Evolutionary conservation across 23 tunicate genomes (phyloP).

Genomic region (Halocynthia roretzi): DNA sequence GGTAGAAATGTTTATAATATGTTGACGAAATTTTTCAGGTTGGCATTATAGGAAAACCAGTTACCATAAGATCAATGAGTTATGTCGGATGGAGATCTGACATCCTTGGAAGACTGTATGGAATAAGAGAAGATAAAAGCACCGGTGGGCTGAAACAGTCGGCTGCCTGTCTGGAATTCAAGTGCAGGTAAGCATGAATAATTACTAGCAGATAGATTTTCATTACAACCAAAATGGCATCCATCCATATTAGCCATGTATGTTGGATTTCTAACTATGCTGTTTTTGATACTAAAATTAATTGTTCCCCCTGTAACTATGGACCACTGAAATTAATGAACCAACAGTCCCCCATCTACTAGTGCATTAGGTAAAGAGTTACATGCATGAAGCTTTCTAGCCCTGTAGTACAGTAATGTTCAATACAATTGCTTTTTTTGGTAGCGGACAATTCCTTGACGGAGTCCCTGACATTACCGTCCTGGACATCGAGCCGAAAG

Average conservation of each 20-base stretch:
- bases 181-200: conserved; percentile 48
- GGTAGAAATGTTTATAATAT: background rate
- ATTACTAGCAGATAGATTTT: no score
- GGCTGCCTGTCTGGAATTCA: conserved; percentile 57
- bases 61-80: conserved; percentile 25
- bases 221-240: no score
- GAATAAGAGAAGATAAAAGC: conserved; percentile 48
- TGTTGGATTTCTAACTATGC: no score
- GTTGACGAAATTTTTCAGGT: conserved; percentile 21
- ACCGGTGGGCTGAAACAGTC: conserved; percentile 9
- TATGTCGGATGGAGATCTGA: conserved; percentile 15
- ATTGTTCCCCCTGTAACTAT: no score
- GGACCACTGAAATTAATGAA: no score
- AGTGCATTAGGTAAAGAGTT: no score
- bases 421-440: background rate
- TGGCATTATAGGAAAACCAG: conserved; percentile 16
- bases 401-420: no score
- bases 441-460: background rate
- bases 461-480: background rate
- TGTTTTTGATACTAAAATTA: no score
- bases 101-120: conserved; percentile 34
- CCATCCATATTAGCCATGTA: no score
- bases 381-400: no score
- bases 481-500: conserved; percentile 1
- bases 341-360: no score